A percentile compares a stretch with the other conserved stretches of the same genome.
Conservation (phyloP, 2,797 vertebrate genomes). For the Pipistrellus kuhlii region DNA sequence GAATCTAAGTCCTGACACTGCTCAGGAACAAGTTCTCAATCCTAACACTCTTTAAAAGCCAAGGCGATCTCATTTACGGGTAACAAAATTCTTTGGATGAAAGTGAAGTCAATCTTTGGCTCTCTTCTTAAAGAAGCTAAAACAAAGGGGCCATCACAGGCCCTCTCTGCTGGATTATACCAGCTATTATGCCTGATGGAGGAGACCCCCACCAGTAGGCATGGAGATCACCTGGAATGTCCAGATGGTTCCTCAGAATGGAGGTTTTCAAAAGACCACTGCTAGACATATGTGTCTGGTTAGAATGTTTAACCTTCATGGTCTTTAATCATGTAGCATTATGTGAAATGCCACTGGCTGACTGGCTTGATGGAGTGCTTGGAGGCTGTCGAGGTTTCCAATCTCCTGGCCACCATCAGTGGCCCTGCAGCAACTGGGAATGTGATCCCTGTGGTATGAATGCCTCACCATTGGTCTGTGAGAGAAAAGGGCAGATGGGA, state of each 20-base stretch:
- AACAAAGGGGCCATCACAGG: slow-evolving; percentile 72
- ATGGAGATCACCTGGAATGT: slow-evolving; percentile 83
- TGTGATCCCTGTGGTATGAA: neutral
- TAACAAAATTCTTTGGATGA: slow-evolving; percentile 75
- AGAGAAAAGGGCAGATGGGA: slow-evolving; percentile 61
- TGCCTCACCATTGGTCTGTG: slow-evolving; percentile 4
- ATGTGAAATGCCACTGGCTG: slow-evolving; percentile 77
- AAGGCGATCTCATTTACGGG: slow-evolving; percentile 51
- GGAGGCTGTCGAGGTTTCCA: slow-evolving; percentile 62
- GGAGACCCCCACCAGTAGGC: slow-evolving; percentile 76
- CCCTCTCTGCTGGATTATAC: slow-evolving; percentile 66
- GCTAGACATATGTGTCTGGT: slow-evolving; percentile 79
- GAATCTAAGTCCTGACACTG: neutral
- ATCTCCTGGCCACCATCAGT: slow-evolving; percentile 68
- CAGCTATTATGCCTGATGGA: slow-evolving; percentile 71
- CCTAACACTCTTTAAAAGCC: slow-evolving; percentile 43
- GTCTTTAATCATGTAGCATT: slow-evolving; percentile 84
- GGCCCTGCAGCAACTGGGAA: slow-evolving; percentile 51
- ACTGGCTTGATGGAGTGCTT: slow-evolving; percentile 75
- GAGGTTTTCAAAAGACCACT: slow-evolving; percentile 77
- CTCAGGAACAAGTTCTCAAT: slow-evolving; percentile 64
- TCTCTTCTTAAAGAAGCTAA: slow-evolving; percentile 73
- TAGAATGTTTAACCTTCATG: slow-evolving; percentile 79
- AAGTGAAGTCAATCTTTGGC: slow-evolving; percentile 75
- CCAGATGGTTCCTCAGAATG: slow-evolving; percentile 80